phyloP scores from a whole-genome alignment of 2,113 vertebrate species.

The Vicugna pacos region DNA sequence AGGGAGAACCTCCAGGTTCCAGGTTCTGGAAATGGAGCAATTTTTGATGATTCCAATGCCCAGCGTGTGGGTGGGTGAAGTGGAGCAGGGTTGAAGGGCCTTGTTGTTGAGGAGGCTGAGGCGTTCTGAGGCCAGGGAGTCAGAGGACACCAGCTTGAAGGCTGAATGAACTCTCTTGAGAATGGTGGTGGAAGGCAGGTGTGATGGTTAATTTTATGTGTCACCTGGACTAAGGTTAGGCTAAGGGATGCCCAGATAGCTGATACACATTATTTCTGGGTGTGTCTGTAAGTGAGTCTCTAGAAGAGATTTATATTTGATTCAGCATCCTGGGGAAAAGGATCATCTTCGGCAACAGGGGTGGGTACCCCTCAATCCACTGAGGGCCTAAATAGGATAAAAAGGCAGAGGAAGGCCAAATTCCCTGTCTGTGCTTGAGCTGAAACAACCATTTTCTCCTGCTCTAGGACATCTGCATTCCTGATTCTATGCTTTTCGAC shows the following conservation, averaged over 20 bases:
- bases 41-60: background rate
- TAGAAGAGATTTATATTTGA: background rate
- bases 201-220: background rate
- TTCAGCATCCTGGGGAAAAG: background rate
- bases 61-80: background rate
- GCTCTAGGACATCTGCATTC: background rate
- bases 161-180: background rate
- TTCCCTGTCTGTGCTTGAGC: background rate
- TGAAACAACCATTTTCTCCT: background rate
- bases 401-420: background rate
- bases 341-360: background rate
- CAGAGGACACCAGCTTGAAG: background rate
- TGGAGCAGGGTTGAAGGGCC: background rate
- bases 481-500: background rate
- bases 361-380: background rate
- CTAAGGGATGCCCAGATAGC: background rate
- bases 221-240: background rate
- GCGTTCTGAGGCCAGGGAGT: background rate
- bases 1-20: background rate
- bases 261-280: background rate
- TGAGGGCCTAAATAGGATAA: background rate
- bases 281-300: background rate
- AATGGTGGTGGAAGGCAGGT: background rate
- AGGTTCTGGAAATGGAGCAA: background rate
- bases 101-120: background rate